Evolutionary conservation across 1,140 invertebrate genomes (phyloP).

Genomic region (Trachymyrmex cornetzi): DNA sequence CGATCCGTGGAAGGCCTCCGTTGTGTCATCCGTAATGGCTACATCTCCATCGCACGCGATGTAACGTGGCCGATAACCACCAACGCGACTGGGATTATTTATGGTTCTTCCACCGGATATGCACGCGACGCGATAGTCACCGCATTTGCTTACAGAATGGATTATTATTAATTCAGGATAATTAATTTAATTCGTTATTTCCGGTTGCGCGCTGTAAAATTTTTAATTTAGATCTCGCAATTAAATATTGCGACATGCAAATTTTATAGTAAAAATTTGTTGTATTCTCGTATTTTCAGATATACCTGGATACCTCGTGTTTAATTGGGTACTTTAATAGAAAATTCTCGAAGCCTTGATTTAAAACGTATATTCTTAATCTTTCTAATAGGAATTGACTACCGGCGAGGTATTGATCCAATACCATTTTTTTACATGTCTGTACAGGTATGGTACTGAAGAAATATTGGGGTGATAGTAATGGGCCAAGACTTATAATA

Average conservation of each 20-base stretch:
- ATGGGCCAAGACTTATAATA: too few relatives aligned
- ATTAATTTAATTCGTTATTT: conserved; percentile 20
- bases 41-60: conserved; percentile 24
- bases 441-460: too few relatives aligned
- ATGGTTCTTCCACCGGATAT: conserved; percentile 51
- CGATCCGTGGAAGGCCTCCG: conserved; percentile 37
- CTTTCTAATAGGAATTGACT: too few relatives aligned
- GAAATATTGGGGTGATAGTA: too few relatives aligned
- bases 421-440: too few relatives aligned
- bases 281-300: background rate
- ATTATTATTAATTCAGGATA: conserved; percentile 6
- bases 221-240: background rate
- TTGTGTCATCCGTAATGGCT: conserved; percentile 20
- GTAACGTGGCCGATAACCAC: conserved; percentile 28
- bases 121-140: background rate
- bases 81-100: conserved; percentile 19
- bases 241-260: background rate
- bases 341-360: background rate
- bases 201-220: background rate
- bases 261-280: background rate
- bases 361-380: background rate
- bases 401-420: too few relatives aligned
- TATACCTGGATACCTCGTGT: background rate
- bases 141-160: background rate
- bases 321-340: background rate